Conservation (phyloP, 2,797 vertebrate genomes). For the Sebastes hopkinsi region DNA sequence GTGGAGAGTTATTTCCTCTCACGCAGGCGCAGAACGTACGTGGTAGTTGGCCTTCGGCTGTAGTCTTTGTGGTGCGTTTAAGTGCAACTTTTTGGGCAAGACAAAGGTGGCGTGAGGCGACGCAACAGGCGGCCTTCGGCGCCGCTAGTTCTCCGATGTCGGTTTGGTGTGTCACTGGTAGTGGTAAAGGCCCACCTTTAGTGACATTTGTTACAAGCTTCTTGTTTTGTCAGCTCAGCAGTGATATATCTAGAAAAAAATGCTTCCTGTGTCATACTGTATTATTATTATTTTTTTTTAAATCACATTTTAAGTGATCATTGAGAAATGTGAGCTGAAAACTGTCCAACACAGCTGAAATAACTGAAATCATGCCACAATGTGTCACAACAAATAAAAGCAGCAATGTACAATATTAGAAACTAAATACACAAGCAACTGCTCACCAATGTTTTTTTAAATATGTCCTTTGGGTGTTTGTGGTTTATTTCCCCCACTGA, state of each 20-base stretch:
- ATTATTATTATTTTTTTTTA: neutral
- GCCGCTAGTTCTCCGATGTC: too few relatives aligned
- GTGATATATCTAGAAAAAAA: neutral
- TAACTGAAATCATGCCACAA: neutral
- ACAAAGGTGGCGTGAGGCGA: too few relatives aligned
- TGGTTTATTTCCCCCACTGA: neutral
- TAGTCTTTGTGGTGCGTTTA: too few relatives aligned
- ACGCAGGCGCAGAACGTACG: too few relatives aligned
- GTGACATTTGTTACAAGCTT: neutral
- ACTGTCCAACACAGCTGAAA: neutral
- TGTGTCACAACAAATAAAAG: neutral
- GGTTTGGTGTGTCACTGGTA: too few relatives aligned
- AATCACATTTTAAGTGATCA: neutral
- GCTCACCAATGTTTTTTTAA: neutral
- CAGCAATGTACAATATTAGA: neutral
- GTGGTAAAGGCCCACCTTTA: too few relatives aligned
- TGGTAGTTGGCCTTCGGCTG: too few relatives aligned
- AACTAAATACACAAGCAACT: neutral
- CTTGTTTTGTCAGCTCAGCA: neutral
- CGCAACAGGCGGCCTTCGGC: too few relatives aligned
- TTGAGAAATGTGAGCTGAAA: neutral
- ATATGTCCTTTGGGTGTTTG: neutral
- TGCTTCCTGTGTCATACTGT: neutral
- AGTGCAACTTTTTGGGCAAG: too few relatives aligned
- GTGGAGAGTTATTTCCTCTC: too few relatives aligned